Evolutionary conservation across 2,797 vertebrate species (phyloP).

Genomic region (Tragopan temminckii): DNA sequence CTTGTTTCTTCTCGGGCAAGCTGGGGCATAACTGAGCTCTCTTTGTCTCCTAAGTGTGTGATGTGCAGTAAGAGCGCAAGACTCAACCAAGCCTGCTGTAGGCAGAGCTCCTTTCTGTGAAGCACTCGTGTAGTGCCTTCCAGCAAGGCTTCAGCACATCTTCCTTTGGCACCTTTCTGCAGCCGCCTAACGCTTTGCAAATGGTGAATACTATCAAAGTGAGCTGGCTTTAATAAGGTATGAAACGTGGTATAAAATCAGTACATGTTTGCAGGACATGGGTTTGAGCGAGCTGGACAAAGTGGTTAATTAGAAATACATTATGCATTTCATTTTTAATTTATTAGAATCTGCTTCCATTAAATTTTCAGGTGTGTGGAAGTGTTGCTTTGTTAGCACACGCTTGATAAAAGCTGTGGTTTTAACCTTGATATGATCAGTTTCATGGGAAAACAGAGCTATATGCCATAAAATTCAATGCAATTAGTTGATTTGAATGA

Average conservation of each 20-base stretch:
- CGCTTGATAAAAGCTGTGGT: not conserved
- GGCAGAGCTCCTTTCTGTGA: not conserved
- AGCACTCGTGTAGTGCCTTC: accelerated
- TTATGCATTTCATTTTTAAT: not conserved
- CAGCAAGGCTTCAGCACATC: not conserved
- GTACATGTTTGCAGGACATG: not conserved
- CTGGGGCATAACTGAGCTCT: not conserved
- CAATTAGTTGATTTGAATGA: not conserved
- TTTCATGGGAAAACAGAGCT: not conserved
- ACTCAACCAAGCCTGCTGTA: not conserved
- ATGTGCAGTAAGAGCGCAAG: not conserved
- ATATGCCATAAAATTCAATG: not conserved
- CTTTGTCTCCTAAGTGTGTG: not conserved
- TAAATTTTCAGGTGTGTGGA: not conserved
- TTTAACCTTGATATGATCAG: not conserved
- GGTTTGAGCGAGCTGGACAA: not conserved
- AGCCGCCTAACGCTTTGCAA: not conserved
- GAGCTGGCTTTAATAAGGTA: not conserved
- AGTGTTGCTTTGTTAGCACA: accelerated
- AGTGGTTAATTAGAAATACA: not conserved
- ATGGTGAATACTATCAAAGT: accelerated
- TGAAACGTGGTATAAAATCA: not conserved
- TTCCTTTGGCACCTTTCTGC: not conserved
- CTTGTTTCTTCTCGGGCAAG: not conserved
- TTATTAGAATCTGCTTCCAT: not conserved